phyloP scores from a whole-genome alignment of 1,140 invertebrate species.

The Brachionus rubens region DNA sequence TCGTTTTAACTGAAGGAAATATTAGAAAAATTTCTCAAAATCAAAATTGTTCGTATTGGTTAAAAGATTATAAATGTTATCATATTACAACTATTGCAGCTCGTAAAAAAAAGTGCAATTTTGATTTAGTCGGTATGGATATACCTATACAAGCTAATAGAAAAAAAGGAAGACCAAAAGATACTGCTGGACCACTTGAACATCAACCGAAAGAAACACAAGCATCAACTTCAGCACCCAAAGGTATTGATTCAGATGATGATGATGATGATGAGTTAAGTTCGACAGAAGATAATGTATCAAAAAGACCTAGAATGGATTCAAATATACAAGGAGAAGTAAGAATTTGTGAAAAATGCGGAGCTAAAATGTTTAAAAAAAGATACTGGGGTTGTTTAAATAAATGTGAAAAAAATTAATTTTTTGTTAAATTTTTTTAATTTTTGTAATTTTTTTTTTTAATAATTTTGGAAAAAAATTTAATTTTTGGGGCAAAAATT shows the following conservation, averaged over 20 bases:
- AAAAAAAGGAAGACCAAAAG: constrained; percentile 20
- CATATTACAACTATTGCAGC: background rate
- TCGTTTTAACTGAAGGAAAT: too few species aligned
- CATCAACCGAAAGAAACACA: constrained; percentile 1
- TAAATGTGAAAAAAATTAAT: background rate
- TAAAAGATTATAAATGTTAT: constrained; percentile 13
- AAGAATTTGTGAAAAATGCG: too few species aligned
- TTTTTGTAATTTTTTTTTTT: background rate
- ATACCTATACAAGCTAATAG: constrained; percentile 13
- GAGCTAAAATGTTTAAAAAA: background rate
- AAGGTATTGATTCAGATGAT: constrained; percentile 10
- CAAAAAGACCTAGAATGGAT: constrained; percentile 4
- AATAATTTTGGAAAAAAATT: background rate
- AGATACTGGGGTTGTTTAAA: background rate
- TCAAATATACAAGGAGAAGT: background rate
- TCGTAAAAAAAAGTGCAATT: constrained; percentile 12
- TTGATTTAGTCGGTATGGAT: constrained; percentile 1
- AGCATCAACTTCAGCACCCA: background rate
- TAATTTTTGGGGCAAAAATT: too few species aligned
- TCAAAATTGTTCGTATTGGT: constrained; percentile 10
- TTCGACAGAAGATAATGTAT: constrained; percentile 3
- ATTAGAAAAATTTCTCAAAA: too few species aligned
- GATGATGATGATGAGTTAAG: background rate
- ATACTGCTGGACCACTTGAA: background rate
- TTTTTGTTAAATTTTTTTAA: background rate